Evolutionary conservation across 2,888 invertebrate genomes (phyloP), one percentile per base, ranked within the genome.

Genomic region (Dasypolia templi): DNA sequence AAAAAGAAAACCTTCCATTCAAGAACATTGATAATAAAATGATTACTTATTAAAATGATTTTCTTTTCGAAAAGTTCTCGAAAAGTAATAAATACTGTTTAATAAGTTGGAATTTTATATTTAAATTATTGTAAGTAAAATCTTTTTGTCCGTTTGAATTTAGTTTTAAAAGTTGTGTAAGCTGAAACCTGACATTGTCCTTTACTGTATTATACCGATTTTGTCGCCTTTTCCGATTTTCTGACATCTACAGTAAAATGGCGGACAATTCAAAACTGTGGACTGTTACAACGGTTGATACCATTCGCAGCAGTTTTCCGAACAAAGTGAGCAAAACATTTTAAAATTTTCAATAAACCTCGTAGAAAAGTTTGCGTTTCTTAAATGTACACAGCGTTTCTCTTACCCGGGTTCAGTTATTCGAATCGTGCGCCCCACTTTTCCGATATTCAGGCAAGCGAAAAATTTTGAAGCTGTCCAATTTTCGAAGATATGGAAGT

Each of bases 401-500:
- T 78, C 72, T 77, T 67, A 62, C 39, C 61, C 3, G 39, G 56
- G 72, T 72, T 59, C 32, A 61, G 64, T 80, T 83, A 77, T 85
- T 77, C 72, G 84, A 83, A 72, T 87, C 80, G 59, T 65, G 72
- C 63, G 87, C 58, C 77, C 87, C 75, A 87, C 80, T 86, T 85
- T 70, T 32, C 53, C 56, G 58, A 82, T 77, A 75, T 86, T 75
- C 72, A 62, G 58, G 62, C 51, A 42, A 79, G 66, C 61, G 75
- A 51, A 62, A n/a, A 77, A 72, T 85, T 87, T 79, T 62, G 69
- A 83, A 77, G 66, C 64, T 74, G 72, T 83, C 72, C 75, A 86
- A 85, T 83, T 86, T 77, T 75, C 65, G 42, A 83, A 80, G 62
- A 82, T 79, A 59, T 71, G 56, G n/a, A 49, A 42, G 56, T n/a